A percentile compares a stretch with the other conserved stretches of the same genome.
These are phyloP conservation scores for Tretioscincus oriximinensis DNA, from an alignment of 2,113 vertebrate species.

Conservation along the genomic window DNA sequence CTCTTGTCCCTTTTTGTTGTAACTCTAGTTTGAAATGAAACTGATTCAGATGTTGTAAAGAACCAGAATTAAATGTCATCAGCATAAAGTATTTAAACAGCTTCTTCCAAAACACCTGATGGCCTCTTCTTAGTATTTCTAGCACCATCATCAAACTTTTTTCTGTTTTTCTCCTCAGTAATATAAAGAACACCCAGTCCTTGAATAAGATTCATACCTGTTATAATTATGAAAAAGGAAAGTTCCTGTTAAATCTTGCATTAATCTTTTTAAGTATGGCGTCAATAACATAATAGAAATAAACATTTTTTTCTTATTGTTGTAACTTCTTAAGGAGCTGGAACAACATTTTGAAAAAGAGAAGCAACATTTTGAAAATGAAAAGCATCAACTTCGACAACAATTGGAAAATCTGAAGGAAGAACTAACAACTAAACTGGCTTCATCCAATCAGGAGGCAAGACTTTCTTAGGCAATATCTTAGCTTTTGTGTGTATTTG, in stretches of 20 bases:
- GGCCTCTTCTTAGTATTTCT: neutral
- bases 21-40: no score
- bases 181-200: neutral
- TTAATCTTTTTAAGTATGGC: no score
- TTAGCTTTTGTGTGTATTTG: neutral
- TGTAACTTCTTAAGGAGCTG: conserved; percentile 81
- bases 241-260: neutral
- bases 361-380: conserved; percentile 85
- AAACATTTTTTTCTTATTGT: conserved; percentile 16
- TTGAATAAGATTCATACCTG: neutral
- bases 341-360: conserved; percentile 92
- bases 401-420: conserved; percentile 87
- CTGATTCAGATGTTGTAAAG: no score
- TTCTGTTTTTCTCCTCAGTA: neutral
- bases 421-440: conserved; percentile 84
- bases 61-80: no score
- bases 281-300: neutral
- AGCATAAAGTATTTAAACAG: no score
- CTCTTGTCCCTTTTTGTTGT: no score
- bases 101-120: no score
- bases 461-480: conserved; percentile 34
- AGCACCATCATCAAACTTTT: neutral
- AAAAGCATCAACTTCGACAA: conserved; percentile 84
- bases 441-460: conserved; percentile 87
- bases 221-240: neutral